Evolutionary conservation across 35 echinoderm and acorn worm genomes (phyloP).

Genomic region (Acanthaster planci): DNA sequence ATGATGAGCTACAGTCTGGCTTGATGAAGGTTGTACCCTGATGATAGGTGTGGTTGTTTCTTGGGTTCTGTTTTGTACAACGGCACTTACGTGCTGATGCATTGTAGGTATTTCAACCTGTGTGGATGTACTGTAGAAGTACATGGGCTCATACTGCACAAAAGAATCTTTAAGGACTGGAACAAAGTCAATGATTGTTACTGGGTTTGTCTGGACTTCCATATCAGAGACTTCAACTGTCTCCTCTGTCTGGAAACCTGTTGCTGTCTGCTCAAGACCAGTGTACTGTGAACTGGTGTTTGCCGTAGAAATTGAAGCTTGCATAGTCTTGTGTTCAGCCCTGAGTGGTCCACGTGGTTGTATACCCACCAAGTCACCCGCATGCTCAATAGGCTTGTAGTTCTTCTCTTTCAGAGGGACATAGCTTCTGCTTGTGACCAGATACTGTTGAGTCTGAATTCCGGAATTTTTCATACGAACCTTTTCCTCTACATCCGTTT

Average conservation of each 20-base stretch:
- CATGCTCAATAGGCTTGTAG: conserved; percentile 1
- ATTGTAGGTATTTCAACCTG: conserved; percentile 20
- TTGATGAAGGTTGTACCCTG: conserved; percentile 31
- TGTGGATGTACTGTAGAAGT: conserved; percentile 28
- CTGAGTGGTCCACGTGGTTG: neutral
- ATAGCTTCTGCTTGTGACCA: conserved; percentile 18
- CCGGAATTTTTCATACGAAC: neutral
- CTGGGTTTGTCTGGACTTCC: conserved; percentile 53
- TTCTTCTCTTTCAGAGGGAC: conserved; percentile 16
- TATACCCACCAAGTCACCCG: conserved; percentile 13
- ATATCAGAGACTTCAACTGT: conserved; percentile 8
- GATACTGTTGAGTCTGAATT: conserved; percentile 14
- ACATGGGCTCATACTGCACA: conserved; percentile 48
- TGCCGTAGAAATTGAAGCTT: neutral
- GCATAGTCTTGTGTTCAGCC: neutral
- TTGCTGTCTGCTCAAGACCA: neutral
- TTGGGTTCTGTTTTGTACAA: conserved; percentile 13
- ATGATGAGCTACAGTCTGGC: conserved; percentile 9
- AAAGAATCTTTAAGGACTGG: conserved; percentile 41
- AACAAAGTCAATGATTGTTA: conserved; percentile 59
- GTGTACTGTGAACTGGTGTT: conserved; percentile 5
- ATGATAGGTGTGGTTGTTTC: conserved; percentile 1
- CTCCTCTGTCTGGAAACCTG: neutral
- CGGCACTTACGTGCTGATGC: conserved; percentile 29
- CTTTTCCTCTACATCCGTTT: neutral